Percentiles rank a stretch among this genome's conserved stretches.
These are phyloP conservation scores for Drosophila sturtevanti DNA, from an alignment of 1,140 invertebrate genomes.

Conservation along the genomic window DNA sequence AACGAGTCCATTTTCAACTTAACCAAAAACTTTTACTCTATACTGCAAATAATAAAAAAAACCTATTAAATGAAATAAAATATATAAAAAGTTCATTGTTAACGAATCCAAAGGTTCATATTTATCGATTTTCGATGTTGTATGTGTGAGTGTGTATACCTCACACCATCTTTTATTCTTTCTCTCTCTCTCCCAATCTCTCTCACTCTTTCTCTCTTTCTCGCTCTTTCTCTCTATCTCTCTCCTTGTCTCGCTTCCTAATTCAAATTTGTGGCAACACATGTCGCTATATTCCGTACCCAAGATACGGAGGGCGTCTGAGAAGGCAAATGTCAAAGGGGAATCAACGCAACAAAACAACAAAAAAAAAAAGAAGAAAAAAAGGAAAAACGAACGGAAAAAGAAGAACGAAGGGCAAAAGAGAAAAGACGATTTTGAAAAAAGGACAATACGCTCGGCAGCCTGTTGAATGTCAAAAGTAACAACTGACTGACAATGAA, in stretches of 20 bases:
- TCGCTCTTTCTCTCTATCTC: not conserved
- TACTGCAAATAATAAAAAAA: not conserved
- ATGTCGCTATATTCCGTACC: constrained; percentile 45
- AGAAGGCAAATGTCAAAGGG: constrained; percentile 65
- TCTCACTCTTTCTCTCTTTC: not conserved
- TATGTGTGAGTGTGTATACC: constrained; percentile 4
- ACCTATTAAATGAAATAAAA: constrained; percentile 19
- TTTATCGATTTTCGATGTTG: constrained; percentile 70
- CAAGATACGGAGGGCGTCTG: not conserved
- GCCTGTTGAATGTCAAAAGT: constrained; percentile 69
- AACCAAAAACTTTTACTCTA: not conserved
- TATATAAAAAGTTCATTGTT: constrained; percentile 15
- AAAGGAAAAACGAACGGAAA: constrained; percentile 19
- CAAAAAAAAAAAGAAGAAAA: not conserved
- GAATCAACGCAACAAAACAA: constrained; percentile 56
- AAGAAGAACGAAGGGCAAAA: not conserved
- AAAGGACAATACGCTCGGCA: constrained; percentile 49
- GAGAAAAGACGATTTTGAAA: not conserved
- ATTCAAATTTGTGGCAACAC: constrained; percentile 55
- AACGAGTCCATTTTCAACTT: constrained; percentile 1
- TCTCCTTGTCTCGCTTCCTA: not conserved
- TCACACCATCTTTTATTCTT: too few relatives aligned
- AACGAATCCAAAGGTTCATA: constrained; percentile 19
- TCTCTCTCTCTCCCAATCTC: not conserved
- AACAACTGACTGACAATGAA: constrained; percentile 55